Evolutionary conservation across 2,888 invertebrate genomes (phyloP), one percentile per base, ranked within the genome.

Genomic region (Lasius fuliginosus): DNA sequence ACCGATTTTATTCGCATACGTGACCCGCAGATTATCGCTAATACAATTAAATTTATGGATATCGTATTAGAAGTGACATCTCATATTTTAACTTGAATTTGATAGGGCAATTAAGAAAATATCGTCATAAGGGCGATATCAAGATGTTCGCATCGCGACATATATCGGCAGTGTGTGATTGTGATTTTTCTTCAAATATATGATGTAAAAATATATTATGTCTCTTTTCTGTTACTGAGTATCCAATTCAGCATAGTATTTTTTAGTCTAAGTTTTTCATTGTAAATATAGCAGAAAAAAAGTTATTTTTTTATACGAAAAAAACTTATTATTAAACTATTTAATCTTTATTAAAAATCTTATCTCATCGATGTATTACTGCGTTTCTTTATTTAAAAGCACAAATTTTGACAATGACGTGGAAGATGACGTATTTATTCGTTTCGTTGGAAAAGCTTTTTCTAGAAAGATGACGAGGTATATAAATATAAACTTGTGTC

Each of bases 401-500:
- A 15, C 33, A 15, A n/a, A 71, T 73, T 60, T 60, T 33, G 58
- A 42, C 53, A 46, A 46, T 79, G 30, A 71, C 77, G 56, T 42
- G 71, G 27, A 27, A 56, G 56, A 71, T 71, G 79, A 79, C 73
- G 73, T 71, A 79, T 33, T 42, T 33, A 8, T 33, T 23, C 23
- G 40, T 53, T 77, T 67, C 58, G 23, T 71, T 33, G 46, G 46
- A 73, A 36, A 60, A 79, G 58, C 23, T 73, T 79, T 79, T 79
- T 79, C 75, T 79, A 58, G 79, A 79, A 60, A 60, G 79, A 30
- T 79, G 79, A 49, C 76, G 86, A 58, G 1, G 64, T 64, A 82
- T 67, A 27, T 84, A 89, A 89, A 89, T 89, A 89, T 89, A 89
- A 90, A 83, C 53, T 53, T 58, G n/a, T 36, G 69, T 74, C 42